Evolutionary conservation across 2,888 invertebrate species (phyloP).

Genomic region (Scaptodrosophila latifasciaeformis): DNA sequence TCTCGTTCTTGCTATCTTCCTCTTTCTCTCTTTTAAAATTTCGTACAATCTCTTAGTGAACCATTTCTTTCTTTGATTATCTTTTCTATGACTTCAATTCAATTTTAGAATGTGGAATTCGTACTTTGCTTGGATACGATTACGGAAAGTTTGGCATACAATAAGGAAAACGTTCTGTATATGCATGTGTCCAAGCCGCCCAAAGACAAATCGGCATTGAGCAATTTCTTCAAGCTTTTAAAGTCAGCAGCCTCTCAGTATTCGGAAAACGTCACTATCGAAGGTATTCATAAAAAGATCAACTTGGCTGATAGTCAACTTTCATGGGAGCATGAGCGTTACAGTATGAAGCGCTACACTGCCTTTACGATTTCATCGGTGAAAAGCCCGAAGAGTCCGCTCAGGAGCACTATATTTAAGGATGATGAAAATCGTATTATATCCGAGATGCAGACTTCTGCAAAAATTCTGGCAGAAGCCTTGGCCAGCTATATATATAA

Average conservation of each 20-base stretch:
- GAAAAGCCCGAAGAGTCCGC: constrained; percentile 73
- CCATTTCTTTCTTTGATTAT: too few relatives aligned
- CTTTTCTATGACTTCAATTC: background rate
- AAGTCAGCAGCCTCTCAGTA: constrained; percentile 77
- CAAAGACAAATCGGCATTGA: constrained; percentile 86
- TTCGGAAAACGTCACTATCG: constrained; percentile 76
- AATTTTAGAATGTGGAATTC: constrained; percentile 86
- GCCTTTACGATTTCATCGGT: constrained; percentile 93
- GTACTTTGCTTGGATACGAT: constrained; percentile 93
- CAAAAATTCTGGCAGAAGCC: constrained; percentile 86
- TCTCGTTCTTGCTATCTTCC: too few relatives aligned
- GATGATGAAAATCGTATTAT: constrained; percentile 59
- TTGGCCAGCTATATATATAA: constrained; percentile 89
- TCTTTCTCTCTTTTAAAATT: too few relatives aligned
- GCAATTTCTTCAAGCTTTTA: constrained; percentile 81
- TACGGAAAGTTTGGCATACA: constrained; percentile 77
- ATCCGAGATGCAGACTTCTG: constrained; percentile 76
- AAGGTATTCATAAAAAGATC: constrained; percentile 94
- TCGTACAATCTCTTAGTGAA: too few relatives aligned
- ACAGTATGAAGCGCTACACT: constrained; percentile 91
- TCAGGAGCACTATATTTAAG: constrained; percentile 71
- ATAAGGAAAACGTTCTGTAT: constrained; percentile 76
- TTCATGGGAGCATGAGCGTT: constrained; percentile 98
- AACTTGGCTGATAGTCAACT: constrained; percentile 91
- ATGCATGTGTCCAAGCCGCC: constrained; percentile 98